A percentile compares a stretch with the other conserved stretches of the same genome.
Conservation (phyloP, 2,888 invertebrate species). For the Synanthedon andrenaeformis region DNA sequence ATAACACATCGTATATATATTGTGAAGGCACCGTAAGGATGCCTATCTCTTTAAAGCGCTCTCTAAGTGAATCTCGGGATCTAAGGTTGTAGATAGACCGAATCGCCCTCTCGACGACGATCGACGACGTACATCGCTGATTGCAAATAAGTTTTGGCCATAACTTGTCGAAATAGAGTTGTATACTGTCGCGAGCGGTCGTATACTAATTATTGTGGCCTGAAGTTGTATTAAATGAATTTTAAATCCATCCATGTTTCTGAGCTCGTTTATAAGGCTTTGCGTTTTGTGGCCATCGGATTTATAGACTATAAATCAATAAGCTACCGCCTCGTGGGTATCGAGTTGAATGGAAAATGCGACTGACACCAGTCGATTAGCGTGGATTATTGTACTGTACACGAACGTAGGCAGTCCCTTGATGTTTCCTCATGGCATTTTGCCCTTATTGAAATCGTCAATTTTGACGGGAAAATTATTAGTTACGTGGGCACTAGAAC, state of each 20-base stretch:
- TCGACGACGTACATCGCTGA: no score
- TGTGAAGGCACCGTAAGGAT: no score
- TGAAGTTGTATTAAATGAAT: background rate
- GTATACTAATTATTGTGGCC: background rate
- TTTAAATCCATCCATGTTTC: background rate
- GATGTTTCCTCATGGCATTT: background rate
- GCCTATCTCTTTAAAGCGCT: no score
- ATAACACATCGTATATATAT: no score
- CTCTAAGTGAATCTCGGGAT: no score
- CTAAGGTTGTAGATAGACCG: no score
- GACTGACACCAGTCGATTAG: background rate
- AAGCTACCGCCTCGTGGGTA: background rate
- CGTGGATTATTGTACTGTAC: background rate
- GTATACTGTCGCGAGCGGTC: background rate
- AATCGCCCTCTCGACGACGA: no score
- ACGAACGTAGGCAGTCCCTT: background rate
- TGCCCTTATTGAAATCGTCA: no score
- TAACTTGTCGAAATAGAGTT: background rate
- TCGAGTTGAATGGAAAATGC: background rate
- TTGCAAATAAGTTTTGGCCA: background rate
- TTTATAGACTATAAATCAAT: background rate
- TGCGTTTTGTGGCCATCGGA: background rate
- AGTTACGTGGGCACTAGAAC: background rate
- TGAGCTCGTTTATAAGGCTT: background rate
- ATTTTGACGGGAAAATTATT: background rate